These are phyloP conservation scores for Rhopalosiphum maidis DNA, from an alignment of 1,140 invertebrate species.

Conservation along the genomic window DNA sequence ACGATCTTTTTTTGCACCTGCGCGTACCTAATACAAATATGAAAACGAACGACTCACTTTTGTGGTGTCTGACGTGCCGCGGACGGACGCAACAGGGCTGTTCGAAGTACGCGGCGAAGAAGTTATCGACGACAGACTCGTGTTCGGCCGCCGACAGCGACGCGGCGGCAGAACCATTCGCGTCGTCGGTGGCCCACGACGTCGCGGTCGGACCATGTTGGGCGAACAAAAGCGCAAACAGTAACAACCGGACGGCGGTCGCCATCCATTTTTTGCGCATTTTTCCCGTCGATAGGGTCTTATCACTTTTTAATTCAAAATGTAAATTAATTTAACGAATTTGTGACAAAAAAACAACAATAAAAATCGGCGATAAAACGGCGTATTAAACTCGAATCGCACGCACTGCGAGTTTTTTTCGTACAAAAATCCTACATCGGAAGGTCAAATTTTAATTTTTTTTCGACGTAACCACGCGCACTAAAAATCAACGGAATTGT, in stretches of 20 bases:
- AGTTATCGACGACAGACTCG: conserved; percentile 44
- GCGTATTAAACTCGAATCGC: not conserved
- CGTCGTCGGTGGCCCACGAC: conserved; percentile 33
- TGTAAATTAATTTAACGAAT: not conserved
- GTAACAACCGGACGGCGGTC: conserved; percentile 1
- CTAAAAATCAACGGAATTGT: not conserved
- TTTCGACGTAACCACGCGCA: not conserved
- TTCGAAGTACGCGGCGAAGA: conserved; percentile 60
- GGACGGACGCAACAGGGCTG: conserved; percentile 60
- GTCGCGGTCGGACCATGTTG: conserved; percentile 31
- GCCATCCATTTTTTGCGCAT: conserved; percentile 12
- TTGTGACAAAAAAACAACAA: not conserved
- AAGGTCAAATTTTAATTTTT: not conserved
- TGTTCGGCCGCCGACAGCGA: conserved; percentile 6
- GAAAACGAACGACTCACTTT: conserved; percentile 59
- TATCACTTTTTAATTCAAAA: not conserved
- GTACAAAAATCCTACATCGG: not conserved
- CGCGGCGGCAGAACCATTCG: not conserved
- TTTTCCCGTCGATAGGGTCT: not conserved
- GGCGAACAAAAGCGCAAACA: conserved; percentile 7
- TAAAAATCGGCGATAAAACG: not conserved
- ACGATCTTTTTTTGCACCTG: not conserved
- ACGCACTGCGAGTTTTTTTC: not conserved
- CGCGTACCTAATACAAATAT: not conserved
- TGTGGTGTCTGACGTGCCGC: conserved; percentile 60